Percentiles rank a stretch among this genome's conserved stretches.
Conservation (phyloP, 2,888 invertebrate genomes). For the Baccha elongata region DNA sequence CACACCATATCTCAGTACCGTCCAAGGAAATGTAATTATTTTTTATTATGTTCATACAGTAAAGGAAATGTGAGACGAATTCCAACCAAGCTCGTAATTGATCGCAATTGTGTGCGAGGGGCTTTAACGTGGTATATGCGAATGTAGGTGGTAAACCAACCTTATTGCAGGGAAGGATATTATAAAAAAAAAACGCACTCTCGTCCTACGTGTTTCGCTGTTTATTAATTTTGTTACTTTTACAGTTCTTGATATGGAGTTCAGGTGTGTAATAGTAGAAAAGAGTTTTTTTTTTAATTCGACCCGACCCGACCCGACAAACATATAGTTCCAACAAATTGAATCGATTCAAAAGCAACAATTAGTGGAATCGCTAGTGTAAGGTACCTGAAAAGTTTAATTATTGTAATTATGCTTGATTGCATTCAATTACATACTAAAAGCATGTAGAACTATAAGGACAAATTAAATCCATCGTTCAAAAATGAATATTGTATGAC, state of each 20-base stretch:
- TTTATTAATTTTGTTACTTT: constrained; percentile 64
- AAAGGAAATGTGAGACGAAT: constrained; percentile 69
- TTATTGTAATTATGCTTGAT: constrained; percentile 47
- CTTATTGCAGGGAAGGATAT: background rate
- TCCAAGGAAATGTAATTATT: constrained; percentile 52
- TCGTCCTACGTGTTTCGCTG: constrained; percentile 50
- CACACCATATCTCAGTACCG: background rate
- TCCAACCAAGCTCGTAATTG: constrained; percentile 57
- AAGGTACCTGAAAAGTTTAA: constrained; percentile 28
- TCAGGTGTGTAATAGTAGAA: constrained; percentile 37
- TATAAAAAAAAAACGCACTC: constrained; percentile 41
- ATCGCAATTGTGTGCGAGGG: constrained; percentile 34
- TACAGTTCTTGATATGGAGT: constrained; percentile 40
- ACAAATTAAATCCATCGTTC: no score
- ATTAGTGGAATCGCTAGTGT: constrained; percentile 7
- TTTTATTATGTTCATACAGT: constrained; percentile 66
- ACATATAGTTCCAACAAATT: constrained; percentile 26
- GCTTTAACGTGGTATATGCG: background rate
- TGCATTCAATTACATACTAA: background rate
- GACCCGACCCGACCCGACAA: constrained; percentile 10
- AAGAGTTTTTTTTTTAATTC: background rate
- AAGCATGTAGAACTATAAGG: background rate
- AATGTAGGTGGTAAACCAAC: background rate
- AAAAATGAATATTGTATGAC: no score
- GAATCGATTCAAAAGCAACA: constrained; percentile 45